These are phyloP conservation scores for Platyrinchus mystaceus DNA, from an alignment of 2,797 vertebrate species.

Conservation along the genomic window DNA sequence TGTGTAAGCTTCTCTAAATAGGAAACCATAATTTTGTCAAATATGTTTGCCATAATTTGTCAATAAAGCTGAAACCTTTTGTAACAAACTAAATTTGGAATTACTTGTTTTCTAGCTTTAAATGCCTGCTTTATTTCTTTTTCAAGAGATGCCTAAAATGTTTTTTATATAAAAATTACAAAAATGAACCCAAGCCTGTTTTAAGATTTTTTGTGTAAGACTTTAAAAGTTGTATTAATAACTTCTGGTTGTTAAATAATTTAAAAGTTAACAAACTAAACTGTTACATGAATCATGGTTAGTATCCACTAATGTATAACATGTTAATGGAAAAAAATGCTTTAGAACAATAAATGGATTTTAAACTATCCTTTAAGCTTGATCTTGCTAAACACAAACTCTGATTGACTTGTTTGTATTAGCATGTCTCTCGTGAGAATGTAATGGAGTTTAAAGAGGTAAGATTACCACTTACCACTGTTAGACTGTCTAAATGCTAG, in stretches of 20 bases:
- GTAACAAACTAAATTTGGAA: conserved; percentile 89
- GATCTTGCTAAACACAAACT: conserved; percentile 95
- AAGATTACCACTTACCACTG: conserved; percentile 92
- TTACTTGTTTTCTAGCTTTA: conserved; percentile 88
- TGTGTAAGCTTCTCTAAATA: conserved; percentile 99
- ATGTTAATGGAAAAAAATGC: conserved; percentile 88
- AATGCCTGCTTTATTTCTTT: conserved; percentile 89
- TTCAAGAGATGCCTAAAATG: conserved; percentile 88
- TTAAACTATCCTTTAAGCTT: conserved; percentile 94
- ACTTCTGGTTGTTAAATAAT: conserved; percentile 90
- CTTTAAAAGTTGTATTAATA: conserved; percentile 90
- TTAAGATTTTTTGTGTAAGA: conserved; percentile 88
- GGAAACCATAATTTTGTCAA: conserved; percentile 90
- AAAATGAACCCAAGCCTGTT: conserved; percentile 87
- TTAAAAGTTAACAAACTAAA: conserved; percentile 91
- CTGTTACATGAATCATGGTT: conserved; percentile 89
- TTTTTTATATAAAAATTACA: conserved; percentile 87
- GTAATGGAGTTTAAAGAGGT: conserved; percentile 98
- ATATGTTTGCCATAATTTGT: conserved; percentile 89
- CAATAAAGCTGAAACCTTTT: conserved; percentile 89
- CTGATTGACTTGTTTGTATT: conserved; percentile 93
- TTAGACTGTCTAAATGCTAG: conserved; percentile 88
- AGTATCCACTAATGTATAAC: conserved; percentile 89
- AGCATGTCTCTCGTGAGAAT: conserved; percentile 92
- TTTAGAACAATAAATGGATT: conserved; percentile 94